These are phyloP conservation scores for Pseudomyrmex dendroicus DNA, from an alignment of 1,140 invertebrate species.

Conservation along the genomic window DNA sequence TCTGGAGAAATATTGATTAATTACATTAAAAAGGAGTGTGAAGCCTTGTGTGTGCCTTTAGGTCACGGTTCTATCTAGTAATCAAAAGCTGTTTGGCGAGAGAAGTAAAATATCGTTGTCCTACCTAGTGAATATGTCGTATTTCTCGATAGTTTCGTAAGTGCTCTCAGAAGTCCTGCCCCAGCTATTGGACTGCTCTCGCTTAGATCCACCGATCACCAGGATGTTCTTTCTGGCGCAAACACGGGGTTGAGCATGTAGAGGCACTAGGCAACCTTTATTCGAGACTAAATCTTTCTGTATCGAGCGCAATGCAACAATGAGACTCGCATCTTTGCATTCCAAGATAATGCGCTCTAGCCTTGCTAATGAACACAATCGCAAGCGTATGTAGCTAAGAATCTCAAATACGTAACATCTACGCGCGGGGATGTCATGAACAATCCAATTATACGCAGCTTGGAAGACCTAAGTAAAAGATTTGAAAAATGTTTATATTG, in stretches of 20 bases:
- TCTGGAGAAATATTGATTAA: conserved; percentile 84
- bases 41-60: no score
- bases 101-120: conserved; percentile 10
- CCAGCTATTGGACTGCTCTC: conserved; percentile 89
- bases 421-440: conserved; percentile 92
- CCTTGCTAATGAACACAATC: conserved; percentile 92
- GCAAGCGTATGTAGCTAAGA: conserved; percentile 92
- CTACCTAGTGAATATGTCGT: conserved; percentile 91
- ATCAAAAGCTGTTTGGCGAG: neutral
- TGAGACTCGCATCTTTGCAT: conserved; percentile 92
- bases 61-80: neutral
- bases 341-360: conserved; percentile 92
- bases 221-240: conserved; percentile 95
- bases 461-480: conserved; percentile 89
- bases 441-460: conserved; percentile 96
- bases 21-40: neutral
- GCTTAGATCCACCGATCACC: conserved; percentile 95
- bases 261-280: conserved; percentile 91
- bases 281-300: conserved; percentile 92
- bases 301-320: conserved; percentile 92
- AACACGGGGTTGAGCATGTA: conserved; percentile 91
- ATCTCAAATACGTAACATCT: conserved; percentile 95
- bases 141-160: conserved; percentile 92
- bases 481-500: neutral
- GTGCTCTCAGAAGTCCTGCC: conserved; percentile 89